phyloP scores from a whole-genome alignment of 2,113 vertebrate species.

The Tinamus guttatus region DNA sequence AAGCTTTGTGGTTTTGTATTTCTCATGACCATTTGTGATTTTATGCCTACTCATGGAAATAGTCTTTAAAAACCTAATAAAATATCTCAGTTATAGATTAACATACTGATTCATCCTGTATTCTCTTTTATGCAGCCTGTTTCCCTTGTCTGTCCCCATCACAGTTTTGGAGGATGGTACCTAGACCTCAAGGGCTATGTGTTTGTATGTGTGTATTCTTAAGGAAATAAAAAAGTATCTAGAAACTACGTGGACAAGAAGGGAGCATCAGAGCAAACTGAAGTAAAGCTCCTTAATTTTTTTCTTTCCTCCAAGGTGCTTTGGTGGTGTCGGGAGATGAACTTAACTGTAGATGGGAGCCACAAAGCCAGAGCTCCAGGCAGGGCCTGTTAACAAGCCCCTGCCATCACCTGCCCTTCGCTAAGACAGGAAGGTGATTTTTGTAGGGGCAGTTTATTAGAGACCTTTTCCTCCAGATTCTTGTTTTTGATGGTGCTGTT shows the following conservation, averaged over 20 bases:
- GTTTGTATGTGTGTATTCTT: too few species aligned
- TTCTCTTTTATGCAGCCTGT: rapidly evolving
- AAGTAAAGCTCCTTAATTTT: not conserved
- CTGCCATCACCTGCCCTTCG: not conserved
- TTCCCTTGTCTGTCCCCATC: rapidly evolving
- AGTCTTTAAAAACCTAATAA: not conserved
- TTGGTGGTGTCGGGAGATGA: not conserved
- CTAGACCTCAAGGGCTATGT: not conserved
- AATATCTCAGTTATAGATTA: not conserved
- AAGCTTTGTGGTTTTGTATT: not conserved
- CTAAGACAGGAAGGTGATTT: not conserved
- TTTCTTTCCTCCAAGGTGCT: not conserved
- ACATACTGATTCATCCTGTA: not conserved
- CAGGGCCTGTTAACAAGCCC: not conserved
- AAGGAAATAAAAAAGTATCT: not conserved
- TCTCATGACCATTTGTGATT: not conserved
- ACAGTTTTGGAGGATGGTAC: not conserved
- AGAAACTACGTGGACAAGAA: not conserved
- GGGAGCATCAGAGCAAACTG: rapidly evolving
- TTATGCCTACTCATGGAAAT: not conserved
- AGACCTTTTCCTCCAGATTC: not conserved
- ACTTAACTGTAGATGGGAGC: not conserved
- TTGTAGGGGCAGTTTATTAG: not conserved
- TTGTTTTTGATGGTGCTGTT: not conserved
- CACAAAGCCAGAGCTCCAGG: not conserved